Evolutionary conservation across 2,888 invertebrate species (phyloP).

Genomic region (Rhagium mordax): DNA sequence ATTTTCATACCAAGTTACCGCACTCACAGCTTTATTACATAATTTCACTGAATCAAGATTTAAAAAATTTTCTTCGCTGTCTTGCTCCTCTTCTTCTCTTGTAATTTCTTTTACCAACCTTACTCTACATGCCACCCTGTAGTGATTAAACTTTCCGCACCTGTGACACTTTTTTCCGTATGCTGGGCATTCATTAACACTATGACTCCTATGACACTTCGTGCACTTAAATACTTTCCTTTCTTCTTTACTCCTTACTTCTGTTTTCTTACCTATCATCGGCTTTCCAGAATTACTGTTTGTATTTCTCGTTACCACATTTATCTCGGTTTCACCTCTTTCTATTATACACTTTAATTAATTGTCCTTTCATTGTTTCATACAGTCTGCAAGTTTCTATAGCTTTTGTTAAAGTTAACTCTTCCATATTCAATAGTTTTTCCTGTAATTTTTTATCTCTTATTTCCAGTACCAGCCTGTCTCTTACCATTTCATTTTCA

Average conservation of each 20-base stretch:
- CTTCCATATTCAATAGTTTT: too few species aligned
- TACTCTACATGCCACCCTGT: neutral
- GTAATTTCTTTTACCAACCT: neutral
- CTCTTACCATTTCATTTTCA: too few species aligned
- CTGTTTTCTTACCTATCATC: neutral
- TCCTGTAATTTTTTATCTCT: too few species aligned
- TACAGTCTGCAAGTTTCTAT: neutral
- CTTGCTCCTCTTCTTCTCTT: neutral
- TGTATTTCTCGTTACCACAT: neutral
- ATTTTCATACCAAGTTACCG: constrained; percentile 1
- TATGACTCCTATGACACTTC: neutral
- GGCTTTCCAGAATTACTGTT: neutral
- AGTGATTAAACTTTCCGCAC: neutral
- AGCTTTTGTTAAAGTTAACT: neutral
- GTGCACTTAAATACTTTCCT: too few species aligned
- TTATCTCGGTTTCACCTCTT: neutral
- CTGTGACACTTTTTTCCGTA: neutral
- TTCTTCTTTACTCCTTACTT: too few species aligned
- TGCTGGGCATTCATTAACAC: neutral
- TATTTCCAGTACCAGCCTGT: too few species aligned
- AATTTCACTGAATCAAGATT: neutral
- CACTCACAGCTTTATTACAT: neutral
- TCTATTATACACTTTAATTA: neutral
- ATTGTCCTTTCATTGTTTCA: constrained; percentile 5
- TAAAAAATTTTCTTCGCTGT: neutral